Base-by-base conservation (phyloP, 2,888 invertebrate species). In the Melanchra persicariae region DNA sequence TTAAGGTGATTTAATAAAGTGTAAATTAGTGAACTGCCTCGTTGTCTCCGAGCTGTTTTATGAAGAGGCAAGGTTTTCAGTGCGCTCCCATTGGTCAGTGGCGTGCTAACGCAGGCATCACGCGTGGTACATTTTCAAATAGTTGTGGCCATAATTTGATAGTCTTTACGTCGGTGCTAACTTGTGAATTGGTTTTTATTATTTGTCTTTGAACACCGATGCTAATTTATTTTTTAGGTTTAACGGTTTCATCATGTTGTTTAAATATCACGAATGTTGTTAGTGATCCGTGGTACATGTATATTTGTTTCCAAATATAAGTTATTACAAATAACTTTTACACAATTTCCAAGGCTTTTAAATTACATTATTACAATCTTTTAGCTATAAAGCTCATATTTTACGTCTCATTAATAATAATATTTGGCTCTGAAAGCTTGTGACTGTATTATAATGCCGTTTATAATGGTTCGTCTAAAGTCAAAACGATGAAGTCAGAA, bases 201-300 rank as follows among this genome's bases (percentile, higher is more conserved):
- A 92, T 95, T 95, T 94, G 94, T 93, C 92, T 93, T 94, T 90
- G 93, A 93, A 88, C 83, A 87, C 81, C 86, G 85, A 89, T 91
- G 94, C 91, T 94, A 95, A 94, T 92, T 92, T 91, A 91, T 93
- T 93, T 94, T 94, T 94, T 93, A 91, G 91, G 91, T 91, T 93
- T 93, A 94, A 94, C 94, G 92, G 93, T 94, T 94, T 93, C 93
- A 94, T 93, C 93, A 93, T 93, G 90, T 88, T 89, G 90, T 91
- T 90, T 93, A 93, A 94, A 93, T 91, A 92, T 92, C 91, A 91
- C 91, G 91, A 90, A 86, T 85, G 79, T 87, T 87, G 86, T 88
- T 85, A 87, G 83, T 85, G 78, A 82, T 85, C 87, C 79, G 76
- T 88, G 30, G 85, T 86, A 72, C 74, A 83, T 85, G 71, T 88